Conservation (phyloP, 1,140 invertebrate species). For the Planococcus citri region DNA sequence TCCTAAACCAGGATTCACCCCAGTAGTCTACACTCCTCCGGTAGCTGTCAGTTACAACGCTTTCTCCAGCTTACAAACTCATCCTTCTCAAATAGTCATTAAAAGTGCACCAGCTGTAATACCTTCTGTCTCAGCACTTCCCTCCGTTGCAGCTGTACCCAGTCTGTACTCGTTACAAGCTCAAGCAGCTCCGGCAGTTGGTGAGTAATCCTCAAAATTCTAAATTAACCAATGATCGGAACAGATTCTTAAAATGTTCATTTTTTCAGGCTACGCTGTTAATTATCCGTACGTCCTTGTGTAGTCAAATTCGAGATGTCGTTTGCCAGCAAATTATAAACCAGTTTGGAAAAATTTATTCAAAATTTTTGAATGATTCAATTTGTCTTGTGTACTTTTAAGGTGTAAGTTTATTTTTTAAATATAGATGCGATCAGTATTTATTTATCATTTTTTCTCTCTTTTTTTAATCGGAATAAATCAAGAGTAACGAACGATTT, state of each 20-base stretch:
- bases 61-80: constrained; percentile 9
- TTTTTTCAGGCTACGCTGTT: not conserved
- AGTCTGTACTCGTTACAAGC: not conserved
- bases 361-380: too few relatives aligned
- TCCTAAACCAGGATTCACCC: constrained; percentile 2
- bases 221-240: too few relatives aligned
- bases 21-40: not conserved
- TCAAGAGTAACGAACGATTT: too few relatives aligned
- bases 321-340: too few relatives aligned
- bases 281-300: not conserved
- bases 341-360: too few relatives aligned
- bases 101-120: not conserved
- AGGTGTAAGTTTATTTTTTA: too few relatives aligned
- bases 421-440: too few relatives aligned
- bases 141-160: not conserved
- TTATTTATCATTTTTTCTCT: too few relatives aligned
- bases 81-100: not conserved
- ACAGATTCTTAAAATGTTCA: too few relatives aligned
- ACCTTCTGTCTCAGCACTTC: not conserved
- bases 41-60: not conserved
- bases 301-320: not conserved
- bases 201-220: not conserved
- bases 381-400: too few relatives aligned
- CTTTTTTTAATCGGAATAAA: too few relatives aligned
- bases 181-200: constrained; percentile 9